A percentile compares a stretch with the other conserved stretches of the same genome.
These are phyloP conservation scores for Tipula lateralis DNA, from an alignment of 2,888 invertebrate species.

Conservation along the genomic window DNA sequence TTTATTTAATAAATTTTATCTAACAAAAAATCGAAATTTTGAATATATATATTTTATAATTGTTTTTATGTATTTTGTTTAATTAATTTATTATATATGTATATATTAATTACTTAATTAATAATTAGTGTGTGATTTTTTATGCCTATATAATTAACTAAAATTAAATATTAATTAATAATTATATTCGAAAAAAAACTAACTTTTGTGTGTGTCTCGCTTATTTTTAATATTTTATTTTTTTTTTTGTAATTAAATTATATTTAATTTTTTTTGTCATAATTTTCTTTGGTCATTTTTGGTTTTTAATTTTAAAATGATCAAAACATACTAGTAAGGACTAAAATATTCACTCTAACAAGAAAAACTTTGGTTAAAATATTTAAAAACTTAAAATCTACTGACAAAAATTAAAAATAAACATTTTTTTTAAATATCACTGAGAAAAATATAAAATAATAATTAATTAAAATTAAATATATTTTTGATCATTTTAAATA, in stretches of 20 bases:
- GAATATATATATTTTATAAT: not conserved
- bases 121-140: not conserved
- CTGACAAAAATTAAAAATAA: not conserved
- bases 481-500: not conserved
- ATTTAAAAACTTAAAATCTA: slow-evolving; percentile 14
- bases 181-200: slow-evolving; percentile 6
- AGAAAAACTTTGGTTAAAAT: slow-evolving; percentile 6
- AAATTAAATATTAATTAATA: not conserved
- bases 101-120: not conserved
- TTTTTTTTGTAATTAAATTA: not conserved
- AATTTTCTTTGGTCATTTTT: slow-evolving; percentile 19
- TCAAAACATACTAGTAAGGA: not conserved
- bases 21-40: not conserved
- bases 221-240: not conserved
- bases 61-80: not conserved
- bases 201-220: not conserved
- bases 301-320: slow-evolving; percentile 14
- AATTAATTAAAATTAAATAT: not conserved
- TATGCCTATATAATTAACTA: not conserved
- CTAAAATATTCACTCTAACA: slow-evolving; percentile 2
- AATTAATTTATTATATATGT: not conserved
- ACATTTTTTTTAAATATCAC: not conserved
- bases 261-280: not conserved
- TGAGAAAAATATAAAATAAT: not conserved
- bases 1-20: slow-evolving; percentile 24